These are phyloP conservation scores for Tetheella fluctuosa DNA, from an alignment of 2,888 invertebrate species.

Conservation along the genomic window DNA sequence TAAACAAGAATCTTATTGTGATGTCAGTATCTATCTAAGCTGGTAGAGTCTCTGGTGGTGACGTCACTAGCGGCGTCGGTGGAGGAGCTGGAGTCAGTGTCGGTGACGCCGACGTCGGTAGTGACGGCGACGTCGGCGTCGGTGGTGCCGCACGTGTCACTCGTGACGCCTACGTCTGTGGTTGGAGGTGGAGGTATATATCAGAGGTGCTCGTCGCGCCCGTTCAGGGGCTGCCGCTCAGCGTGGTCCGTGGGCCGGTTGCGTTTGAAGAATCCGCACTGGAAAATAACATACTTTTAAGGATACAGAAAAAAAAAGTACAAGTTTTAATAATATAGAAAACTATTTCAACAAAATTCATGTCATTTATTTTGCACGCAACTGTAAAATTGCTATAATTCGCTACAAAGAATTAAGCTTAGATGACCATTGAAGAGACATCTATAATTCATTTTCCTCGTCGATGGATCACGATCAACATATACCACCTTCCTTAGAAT, in stretches of 20 bases:
- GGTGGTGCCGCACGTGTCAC: constrained; percentile 39
- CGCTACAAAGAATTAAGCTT: too few species aligned
- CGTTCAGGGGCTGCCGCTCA: constrained; percentile 93
- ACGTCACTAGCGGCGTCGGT: constrained; percentile 79
- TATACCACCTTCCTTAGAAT: too few species aligned
- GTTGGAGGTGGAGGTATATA: constrained; percentile 53
- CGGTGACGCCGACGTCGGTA: not conserved
- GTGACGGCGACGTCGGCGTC: constrained; percentile 33
- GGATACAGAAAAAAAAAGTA: too few species aligned
- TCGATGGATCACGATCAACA: too few species aligned
- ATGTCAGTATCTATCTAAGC: constrained; percentile 71
- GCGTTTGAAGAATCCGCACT: constrained; percentile 97
- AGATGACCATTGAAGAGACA: too few species aligned
- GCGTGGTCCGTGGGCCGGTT: constrained; percentile 92
- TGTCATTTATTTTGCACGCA: too few species aligned
- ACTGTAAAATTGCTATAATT: too few species aligned
- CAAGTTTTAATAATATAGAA: not conserved
- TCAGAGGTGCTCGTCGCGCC: constrained; percentile 92
- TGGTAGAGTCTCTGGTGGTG: constrained; percentile 75
- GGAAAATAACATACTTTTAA: constrained; percentile 34
- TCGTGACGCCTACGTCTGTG: constrained; percentile 56
- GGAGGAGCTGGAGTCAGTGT: constrained; percentile 44
- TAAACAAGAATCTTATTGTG: constrained; percentile 38
- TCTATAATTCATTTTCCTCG: too few species aligned
- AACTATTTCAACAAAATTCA: too few species aligned